Base-by-base conservation (phyloP, 2,888 invertebrate genomes). In the Hypena proboscidalis region DNA sequence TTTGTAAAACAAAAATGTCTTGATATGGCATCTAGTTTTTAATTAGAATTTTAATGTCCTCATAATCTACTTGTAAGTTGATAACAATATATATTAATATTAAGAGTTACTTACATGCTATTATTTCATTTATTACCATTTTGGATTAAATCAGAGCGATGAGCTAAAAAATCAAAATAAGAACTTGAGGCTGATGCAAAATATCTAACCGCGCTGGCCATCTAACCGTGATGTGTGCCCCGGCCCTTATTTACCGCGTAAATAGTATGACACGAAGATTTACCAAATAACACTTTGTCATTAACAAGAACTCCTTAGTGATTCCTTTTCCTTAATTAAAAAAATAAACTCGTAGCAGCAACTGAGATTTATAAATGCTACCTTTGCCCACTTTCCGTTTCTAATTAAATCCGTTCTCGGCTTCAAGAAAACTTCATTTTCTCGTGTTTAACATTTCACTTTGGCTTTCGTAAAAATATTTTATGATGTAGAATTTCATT, bases 1-100 rank as follows among this genome's bases (percentile, higher is more conserved):
- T 56, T 50, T 50, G 37, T 43, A 38, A 41, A 26, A 34, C 30
- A 42, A 20, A 19, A 39, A 30, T 58, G 49, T 62, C 39, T 58
- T 40, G 22, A 26, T 11, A 26, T 11, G 27, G 9, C 30, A 35
- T 31, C 26, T 60, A 52, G 39, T 58, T 3, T 38, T 32, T 40
- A 42, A 42, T 54, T 51, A 30, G 35, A 41, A 33, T 32, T 27
- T 19, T 47, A 26, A 39, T 35, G 27, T 8, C 34, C 25, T 11
- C 15, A 37, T 4, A 14, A 31, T 17, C 20, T 35, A 42, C 34
- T 36, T 34, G 6, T 45, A 55, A 37, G 47, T n/a, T n/a, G n/a
- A n/a, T n/a, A n/a, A n/a, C n/a, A n/a, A n/a, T n/a, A n/a, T n/a
- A n/a, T n/a, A n/a, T n/a, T n/a, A n/a, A n/a, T n/a, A n/a, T n/a